Conservation (phyloP, 2,797 vertebrate genomes). For the Tragelaphus oryx region DNA sequence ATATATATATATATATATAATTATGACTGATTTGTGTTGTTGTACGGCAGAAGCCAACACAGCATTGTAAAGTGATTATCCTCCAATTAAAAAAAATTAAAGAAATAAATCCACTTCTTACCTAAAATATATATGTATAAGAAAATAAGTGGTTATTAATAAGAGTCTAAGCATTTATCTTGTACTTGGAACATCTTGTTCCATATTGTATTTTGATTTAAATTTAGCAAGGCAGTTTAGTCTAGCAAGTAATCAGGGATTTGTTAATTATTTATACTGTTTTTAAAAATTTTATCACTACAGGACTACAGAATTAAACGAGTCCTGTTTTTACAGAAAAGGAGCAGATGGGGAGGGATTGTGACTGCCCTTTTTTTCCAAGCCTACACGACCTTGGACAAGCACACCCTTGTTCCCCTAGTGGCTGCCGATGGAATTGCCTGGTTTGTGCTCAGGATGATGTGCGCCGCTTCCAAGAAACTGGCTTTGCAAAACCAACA, state of each 20-base stretch:
- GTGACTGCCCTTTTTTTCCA: neutral
- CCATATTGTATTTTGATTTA: constrained; percentile 32
- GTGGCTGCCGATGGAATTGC: neutral
- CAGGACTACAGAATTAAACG: constrained; percentile 11
- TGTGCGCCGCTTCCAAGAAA: neutral
- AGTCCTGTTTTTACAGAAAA: neutral
- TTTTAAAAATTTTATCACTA: constrained; percentile 47
- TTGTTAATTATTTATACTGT: constrained; percentile 41
- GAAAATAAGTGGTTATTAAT: neutral
- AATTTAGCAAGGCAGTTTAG: constrained; percentile 38
- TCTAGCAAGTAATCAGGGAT: constrained; percentile 51
- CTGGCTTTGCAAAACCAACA: neutral
- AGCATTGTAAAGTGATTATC: neutral
- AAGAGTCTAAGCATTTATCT: constrained; percentile 1
- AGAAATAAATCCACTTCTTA: neutral
- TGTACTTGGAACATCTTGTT: neutral
- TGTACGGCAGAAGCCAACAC: neutral
- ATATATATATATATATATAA: neutral
- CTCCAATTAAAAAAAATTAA: neutral
- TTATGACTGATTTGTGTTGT: neutral
- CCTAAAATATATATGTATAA: neutral
- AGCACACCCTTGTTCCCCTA: neutral
- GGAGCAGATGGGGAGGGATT: neutral
- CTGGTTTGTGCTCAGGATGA: neutral
- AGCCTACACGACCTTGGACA: no score